Percentiles rank a stretch among this genome's conserved stretches.
Conservation (phyloP, 2,113 vertebrate genomes). For the Cebidichthys violaceus region DNA sequence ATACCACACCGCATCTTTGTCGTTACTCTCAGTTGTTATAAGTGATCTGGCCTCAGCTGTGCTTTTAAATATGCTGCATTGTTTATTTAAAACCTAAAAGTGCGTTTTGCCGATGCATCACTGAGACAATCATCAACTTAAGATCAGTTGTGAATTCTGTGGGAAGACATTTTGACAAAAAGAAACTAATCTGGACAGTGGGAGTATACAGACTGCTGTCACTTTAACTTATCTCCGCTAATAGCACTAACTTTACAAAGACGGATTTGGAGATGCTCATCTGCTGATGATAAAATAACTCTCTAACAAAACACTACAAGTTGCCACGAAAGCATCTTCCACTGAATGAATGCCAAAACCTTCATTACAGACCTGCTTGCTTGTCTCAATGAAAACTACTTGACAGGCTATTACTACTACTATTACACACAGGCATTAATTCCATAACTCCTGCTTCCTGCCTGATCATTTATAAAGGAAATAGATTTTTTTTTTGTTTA, state of each 20-base stretch:
- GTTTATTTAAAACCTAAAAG: conserved; percentile 7
- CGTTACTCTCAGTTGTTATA: background rate
- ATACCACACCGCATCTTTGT: conserved; percentile 7
- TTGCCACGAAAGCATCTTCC: conserved; percentile 46
- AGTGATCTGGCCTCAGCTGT: background rate
- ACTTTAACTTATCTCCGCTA: background rate
- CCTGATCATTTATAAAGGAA: conserved; percentile 1
- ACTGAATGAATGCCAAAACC: conserved; percentile 28
- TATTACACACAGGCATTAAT: background rate
- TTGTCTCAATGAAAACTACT: conserved; percentile 13
- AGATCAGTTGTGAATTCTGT: conserved; percentile 5
- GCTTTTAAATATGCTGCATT: conserved; percentile 6
- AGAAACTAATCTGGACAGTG: background rate
- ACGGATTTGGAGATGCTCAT: background rate
- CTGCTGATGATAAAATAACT: background rate
- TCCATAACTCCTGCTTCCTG: conserved; percentile 8
- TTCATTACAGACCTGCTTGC: background rate
- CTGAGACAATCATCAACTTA: conserved; percentile 62
- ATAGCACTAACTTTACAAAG: conserved; percentile 16
- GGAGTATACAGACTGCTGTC: background rate
- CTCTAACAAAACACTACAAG: conserved; percentile 37
- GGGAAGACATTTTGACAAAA: background rate
- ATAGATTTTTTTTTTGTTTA: background rate
- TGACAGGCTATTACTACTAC: background rate
- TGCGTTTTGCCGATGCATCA: conserved; percentile 17